phyloP scores from a whole-genome alignment of 2,113 vertebrate genomes.

The Crotalus horridus region DNA sequence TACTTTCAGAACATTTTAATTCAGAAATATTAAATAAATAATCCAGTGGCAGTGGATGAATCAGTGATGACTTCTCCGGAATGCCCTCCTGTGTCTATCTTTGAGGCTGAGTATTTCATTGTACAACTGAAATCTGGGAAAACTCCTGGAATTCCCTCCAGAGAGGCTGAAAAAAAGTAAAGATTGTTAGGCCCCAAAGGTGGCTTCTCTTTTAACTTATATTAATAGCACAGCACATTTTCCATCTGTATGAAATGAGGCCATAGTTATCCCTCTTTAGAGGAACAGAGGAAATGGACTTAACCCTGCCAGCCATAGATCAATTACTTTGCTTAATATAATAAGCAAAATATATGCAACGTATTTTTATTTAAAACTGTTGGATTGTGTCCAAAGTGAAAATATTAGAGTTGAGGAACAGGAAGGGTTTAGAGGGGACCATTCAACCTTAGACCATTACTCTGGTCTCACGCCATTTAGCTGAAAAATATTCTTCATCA shows the following conservation, averaged over 20 bases:
- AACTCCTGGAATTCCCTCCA: neutral
- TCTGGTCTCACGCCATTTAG: neutral
- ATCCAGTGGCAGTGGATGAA: neutral
- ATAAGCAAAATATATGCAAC: neutral
- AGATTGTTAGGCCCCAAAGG: neutral
- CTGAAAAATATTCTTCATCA: neutral
- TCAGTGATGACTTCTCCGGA: neutral
- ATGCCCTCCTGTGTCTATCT: neutral
- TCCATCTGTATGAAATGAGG: neutral
- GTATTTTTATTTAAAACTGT: neutral
- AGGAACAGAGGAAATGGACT: neutral
- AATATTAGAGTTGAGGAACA: neutral
- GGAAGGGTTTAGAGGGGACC: neutral
- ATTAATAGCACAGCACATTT: neutral
- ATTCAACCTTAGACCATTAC: neutral
- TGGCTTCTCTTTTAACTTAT: neutral
- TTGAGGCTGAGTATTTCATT: neutral
- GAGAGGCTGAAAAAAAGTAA: neutral
- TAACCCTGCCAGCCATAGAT: neutral
- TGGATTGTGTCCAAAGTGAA: neutral
- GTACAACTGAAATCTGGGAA: neutral
- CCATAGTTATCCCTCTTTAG: neutral
- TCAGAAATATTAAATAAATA: neutral
- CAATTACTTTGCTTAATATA: neutral
- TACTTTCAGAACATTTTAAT: neutral